Base-by-base conservation (phyloP, 2,888 invertebrate genomes). In the Drosophila kokeensis region DNA sequence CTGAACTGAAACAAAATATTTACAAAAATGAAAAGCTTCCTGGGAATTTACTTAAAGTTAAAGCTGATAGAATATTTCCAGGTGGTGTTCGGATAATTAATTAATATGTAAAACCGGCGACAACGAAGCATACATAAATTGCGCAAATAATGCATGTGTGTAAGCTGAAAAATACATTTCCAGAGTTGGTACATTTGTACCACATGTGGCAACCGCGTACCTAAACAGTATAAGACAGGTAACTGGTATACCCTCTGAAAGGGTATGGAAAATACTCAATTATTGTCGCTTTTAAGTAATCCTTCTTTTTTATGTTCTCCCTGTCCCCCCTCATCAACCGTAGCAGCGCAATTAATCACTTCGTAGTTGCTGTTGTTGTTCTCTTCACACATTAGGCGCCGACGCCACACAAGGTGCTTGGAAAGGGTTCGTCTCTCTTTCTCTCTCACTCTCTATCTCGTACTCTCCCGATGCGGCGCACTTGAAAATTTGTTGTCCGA, bases 401-500 rank as follows among this genome's bases (percentile, higher is more conserved):
- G 60, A 57, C 48, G 62, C 67, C 67, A 52, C 79, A 78, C 73
- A 66, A 71, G 63, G 32, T 71, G 78, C 67, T 45, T 61, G 67
- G 52, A 70, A 89, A 85, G 81, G 85, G 87, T 74, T 76, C 50
- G 58, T 53, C 65, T 68, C 54, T 29, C 52, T 49, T 45, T 38
- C 29, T 54, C 10, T 54, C 38, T 11, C 27, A 21, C 40, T 36
- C 34, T 15, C 53, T 42, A 2, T 18, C 59, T 36, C 36, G 34
- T 36, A 49, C 61, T 18, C 42, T 66, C 27, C 30, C 60, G 45
- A 34, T 52, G 66, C 59, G 58, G 75, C 78, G 69, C 89, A 90
- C 84, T 86, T 86, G 73, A 83, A 89, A 86, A 90, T 87, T 89
- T 90, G 87, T 86, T 86, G 85, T 78, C 90, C 61, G 81, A 89